Conservation (phyloP, 1,140 invertebrate genomes). For the Triops longicaudatus region DNA sequence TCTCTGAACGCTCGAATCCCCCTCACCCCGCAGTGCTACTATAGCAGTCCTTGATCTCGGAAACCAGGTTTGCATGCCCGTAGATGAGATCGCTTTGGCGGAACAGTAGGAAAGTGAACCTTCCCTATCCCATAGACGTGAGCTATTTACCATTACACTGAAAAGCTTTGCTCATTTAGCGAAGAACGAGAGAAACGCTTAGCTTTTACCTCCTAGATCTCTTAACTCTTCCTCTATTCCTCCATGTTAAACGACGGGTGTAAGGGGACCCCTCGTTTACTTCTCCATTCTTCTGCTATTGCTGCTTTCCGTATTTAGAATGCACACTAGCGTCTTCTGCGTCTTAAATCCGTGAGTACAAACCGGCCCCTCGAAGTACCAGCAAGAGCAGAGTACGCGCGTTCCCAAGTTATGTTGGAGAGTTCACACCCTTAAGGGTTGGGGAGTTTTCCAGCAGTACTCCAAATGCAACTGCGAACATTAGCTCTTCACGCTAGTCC, state of each 20-base stretch:
- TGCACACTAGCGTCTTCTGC: background rate
- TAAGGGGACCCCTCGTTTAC: background rate
- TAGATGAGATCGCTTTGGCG: background rate
- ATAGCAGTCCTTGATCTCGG: too few relatives aligned
- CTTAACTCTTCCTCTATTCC: background rate
- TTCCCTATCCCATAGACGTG: background rate
- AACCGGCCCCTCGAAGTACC: background rate
- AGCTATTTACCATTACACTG: background rate
- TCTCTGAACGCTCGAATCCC: too few relatives aligned
- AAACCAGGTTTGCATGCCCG: too few relatives aligned
- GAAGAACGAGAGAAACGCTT: background rate
- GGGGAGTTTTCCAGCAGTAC: too few relatives aligned
- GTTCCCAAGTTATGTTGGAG: too few relatives aligned
- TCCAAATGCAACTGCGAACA: too few relatives aligned
- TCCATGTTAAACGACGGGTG: background rate
- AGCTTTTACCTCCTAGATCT: background rate
- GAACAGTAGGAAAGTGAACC: background rate
- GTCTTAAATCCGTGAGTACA: background rate
- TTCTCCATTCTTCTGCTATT: background rate
- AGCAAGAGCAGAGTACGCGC: background rate
- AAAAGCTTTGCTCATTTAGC: background rate
- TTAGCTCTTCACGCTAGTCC: too few relatives aligned
- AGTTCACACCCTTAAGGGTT: too few relatives aligned
- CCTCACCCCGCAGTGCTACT: too few relatives aligned
- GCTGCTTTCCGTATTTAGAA: background rate